Evolutionary conservation across 2,888 invertebrate species (phyloP).

Genomic region (Apodemia hepburni): DNA sequence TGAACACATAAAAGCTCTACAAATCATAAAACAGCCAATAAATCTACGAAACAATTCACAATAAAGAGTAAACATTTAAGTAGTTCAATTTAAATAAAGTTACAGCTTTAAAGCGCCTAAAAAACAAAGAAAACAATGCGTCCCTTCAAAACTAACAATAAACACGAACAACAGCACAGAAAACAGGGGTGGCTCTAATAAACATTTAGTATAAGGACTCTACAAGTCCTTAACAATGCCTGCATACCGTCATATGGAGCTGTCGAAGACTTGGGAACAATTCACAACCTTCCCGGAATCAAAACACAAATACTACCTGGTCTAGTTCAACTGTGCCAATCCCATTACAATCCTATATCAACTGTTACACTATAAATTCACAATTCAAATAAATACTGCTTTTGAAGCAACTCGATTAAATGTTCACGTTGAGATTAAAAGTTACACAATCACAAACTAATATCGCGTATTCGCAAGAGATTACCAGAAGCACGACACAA

Average conservation of each 20-base stretch:
- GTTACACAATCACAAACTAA: constrained; percentile 11
- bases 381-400: constrained; percentile 31
- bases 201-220: constrained; percentile 53
- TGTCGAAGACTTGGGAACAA: constrained; percentile 38
- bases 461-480: constrained; percentile 3
- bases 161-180: constrained; percentile 45
- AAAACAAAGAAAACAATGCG: constrained; percentile 47
- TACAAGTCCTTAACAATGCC: constrained; percentile 43
- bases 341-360: constrained; percentile 25
- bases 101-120: constrained; percentile 26
- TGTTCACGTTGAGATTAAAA: not conserved
- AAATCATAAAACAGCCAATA: constrained; percentile 12
- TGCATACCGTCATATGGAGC: constrained; percentile 50
- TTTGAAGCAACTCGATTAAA: not conserved
- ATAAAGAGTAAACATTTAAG: constrained; percentile 24
- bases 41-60: constrained; percentile 25
- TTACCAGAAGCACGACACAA: constrained; percentile 9
- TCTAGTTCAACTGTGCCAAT: constrained; percentile 22
- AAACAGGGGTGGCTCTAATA: constrained; percentile 56
- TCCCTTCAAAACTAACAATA: constrained; percentile 40
- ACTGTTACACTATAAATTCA: constrained; percentile 37
- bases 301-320: constrained; percentile 38
- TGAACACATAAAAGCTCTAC: constrained; percentile 18
- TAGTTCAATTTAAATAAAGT: constrained; percentile 24
- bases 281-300: constrained; percentile 33